Evolutionary conservation across 2,888 invertebrate genomes (phyloP), one percentile per base, ranked within the genome.

Genomic region (Neoaliturus tenellus): DNA sequence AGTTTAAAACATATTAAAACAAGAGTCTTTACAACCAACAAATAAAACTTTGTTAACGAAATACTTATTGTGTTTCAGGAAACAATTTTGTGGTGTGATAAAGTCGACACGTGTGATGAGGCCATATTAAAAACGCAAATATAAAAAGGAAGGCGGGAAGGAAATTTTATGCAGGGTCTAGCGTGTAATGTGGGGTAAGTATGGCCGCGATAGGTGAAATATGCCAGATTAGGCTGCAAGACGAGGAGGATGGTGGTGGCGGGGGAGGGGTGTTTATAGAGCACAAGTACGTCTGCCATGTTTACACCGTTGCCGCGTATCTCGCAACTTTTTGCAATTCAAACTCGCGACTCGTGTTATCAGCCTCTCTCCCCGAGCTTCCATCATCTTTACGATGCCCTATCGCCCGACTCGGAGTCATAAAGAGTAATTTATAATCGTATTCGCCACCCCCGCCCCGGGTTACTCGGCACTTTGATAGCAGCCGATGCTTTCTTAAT

Each of bases 341-440:
- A 80, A 83, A 83, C 80, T 83, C 83, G 80, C 58, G 58, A 55
- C 39, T 44, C 83, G n/a, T 82, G 73, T 83, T 83, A 83, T 83
- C 83, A 83, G 83, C 80, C 80, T 25, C 78, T 75, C 62, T 78
- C 80, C 82, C 48, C 80, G 80, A 51, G 51, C 83, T 51, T 83
- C 80, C 83, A 80, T 83, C 83, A 80, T 83, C 83, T 83, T 83
- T 80, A 83, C 83, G 83, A 80, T 71, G 78, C 80, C 48, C 69
- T 84, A 84, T 84, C 83, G 83, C 83, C 71, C 71, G 80, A 81
- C 83, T 80, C 81, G 41, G 83, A 84, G 83, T 84, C 83, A 84
- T 84, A 84, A 84, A 84, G 71, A 81, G 83, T 84, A 84, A 84
- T 84, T 84, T 84, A 84, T 84, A 84, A 84, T 84, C 83, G 83